Conservation (phyloP, 2,797 vertebrate species). For the Gallirallus australis region DNA sequence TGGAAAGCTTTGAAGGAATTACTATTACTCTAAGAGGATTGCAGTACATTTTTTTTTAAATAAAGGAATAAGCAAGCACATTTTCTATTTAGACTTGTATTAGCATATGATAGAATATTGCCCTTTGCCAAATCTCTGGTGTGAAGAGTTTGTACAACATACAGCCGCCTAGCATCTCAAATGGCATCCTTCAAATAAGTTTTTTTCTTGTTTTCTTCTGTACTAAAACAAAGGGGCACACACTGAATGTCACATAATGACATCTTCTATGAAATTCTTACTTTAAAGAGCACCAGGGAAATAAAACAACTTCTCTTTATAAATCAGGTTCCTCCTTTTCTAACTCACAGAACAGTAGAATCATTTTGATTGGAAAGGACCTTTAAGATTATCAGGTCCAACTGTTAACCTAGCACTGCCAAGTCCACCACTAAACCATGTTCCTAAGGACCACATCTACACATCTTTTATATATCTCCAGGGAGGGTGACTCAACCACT, state of each 20-base stretch:
- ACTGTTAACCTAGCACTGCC: no score
- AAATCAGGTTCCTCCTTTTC: background rate
- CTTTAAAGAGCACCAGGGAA: background rate
- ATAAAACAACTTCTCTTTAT: background rate
- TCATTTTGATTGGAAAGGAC: background rate
- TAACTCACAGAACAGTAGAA: background rate
- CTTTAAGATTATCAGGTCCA: no score
- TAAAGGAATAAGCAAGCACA: constrained; percentile 10
- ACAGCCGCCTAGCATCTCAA: background rate
- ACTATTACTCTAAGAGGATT: background rate
- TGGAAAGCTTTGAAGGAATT: constrained; percentile 4
- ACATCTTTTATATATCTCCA: no score
- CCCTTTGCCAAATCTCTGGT: constrained; percentile 33
- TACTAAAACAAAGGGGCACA: background rate
- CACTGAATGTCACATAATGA: background rate
- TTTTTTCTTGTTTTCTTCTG: background rate
- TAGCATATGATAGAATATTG: constrained; percentile 22
- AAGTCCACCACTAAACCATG: no score
- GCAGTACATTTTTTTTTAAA: background rate
- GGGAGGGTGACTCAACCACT: no score
- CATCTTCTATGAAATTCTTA: background rate
- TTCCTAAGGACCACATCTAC: no score
- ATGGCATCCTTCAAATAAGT: background rate
- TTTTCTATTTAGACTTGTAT: constrained; percentile 37
- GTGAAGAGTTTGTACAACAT: constrained; percentile 22